Conservation (phyloP, 2,113 vertebrate species). For the Hypomesus transpacificus region DNA sequence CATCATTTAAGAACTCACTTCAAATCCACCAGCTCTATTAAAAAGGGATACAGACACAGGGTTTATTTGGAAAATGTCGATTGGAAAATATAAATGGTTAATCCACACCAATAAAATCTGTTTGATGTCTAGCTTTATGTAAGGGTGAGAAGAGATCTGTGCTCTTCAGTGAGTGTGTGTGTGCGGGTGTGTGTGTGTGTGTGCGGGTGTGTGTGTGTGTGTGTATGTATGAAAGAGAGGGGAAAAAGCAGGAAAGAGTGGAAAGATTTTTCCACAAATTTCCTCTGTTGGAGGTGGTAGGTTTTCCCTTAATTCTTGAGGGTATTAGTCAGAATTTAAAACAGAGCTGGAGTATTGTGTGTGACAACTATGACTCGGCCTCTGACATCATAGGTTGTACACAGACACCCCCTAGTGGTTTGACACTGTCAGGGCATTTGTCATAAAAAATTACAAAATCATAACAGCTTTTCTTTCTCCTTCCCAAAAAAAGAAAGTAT, state of each 20-base stretch:
- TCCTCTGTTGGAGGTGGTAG: constrained; percentile 9
- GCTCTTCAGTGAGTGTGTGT: constrained; percentile 36
- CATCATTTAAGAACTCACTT: constrained; percentile 63
- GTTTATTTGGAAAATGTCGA: constrained; percentile 70
- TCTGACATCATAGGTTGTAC: constrained; percentile 39
- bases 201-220: background rate
- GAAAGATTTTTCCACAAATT: background rate
- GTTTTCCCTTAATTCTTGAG: constrained; percentile 11
- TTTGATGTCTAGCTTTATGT: constrained; percentile 59
- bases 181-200: constrained; percentile 18
- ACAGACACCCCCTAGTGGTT: constrained; percentile 65
- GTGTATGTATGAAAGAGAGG: background rate
- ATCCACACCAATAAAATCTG: constrained; percentile 56
- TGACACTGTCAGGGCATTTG: constrained; percentile 1
- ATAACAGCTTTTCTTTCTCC: background rate
- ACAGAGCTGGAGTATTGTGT: too few species aligned
- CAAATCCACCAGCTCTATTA: constrained; percentile 71
- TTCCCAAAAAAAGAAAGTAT: too few species aligned
- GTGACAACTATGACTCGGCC: constrained; percentile 36
- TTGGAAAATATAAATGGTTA: constrained; percentile 70
- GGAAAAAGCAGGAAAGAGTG: background rate
- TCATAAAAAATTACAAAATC: background rate
- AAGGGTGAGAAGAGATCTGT: constrained; percentile 25
- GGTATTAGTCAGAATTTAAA: background rate
- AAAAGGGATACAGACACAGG: constrained; percentile 58